These are phyloP conservation scores for Gymnorhina tibicen DNA, from an alignment of 2,113 vertebrate genomes.

Conservation along the genomic window DNA sequence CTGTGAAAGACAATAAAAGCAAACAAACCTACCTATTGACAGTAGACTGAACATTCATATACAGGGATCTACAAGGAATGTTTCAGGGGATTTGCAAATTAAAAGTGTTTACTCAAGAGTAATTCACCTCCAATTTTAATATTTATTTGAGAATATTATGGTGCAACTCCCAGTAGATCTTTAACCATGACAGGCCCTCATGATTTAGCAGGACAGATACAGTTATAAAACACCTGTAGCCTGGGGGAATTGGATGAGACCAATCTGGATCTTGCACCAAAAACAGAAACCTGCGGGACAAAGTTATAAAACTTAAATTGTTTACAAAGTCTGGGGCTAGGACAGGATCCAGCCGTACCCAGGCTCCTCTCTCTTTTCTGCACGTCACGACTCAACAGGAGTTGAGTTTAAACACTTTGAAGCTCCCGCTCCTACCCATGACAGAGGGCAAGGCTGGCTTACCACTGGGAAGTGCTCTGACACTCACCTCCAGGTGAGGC, in stretches of 20 bases:
- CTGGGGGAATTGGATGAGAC: neutral
- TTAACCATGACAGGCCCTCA: neutral
- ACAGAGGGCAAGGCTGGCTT: neutral
- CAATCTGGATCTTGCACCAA: neutral
- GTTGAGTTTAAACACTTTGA: neutral
- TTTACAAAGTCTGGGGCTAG: neutral
- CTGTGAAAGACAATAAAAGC: neutral
- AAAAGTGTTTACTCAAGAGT: neutral
- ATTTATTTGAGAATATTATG: neutral
- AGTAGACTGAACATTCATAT: neutral
- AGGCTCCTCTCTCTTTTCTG: neutral
- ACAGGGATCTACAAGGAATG: neutral
- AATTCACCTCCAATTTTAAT: neutral
- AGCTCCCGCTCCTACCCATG: neutral
- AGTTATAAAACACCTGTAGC: neutral
- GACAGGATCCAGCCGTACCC: neutral
- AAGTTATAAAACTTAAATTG: no score
- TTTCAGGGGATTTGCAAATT: neutral
- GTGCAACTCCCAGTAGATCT: neutral
- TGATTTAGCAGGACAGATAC: neutral
- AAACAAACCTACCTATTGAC: neutral
- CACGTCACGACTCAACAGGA: no score
- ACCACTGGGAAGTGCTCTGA: neutral
- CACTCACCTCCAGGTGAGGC: rapidly evolving
- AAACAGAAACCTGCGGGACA: neutral